Percentiles rank a stretch among this genome's conserved stretches.
These are phyloP conservation scores for Dryocosmus kuriphilus DNA, from an alignment of 2,888 invertebrate genomes.

Conservation along the genomic window DNA sequence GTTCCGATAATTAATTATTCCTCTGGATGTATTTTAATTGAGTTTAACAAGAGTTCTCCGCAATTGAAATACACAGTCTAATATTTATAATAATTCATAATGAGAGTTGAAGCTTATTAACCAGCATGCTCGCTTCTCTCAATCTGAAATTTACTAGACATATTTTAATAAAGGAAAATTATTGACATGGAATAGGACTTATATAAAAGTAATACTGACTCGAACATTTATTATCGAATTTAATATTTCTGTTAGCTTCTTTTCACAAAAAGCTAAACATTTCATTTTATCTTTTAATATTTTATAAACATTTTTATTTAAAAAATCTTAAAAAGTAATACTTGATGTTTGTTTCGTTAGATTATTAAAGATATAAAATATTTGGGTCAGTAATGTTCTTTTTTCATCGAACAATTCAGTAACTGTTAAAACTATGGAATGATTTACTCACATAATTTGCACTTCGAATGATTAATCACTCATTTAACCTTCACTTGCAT, in stretches of 20 bases:
- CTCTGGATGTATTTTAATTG: neutral
- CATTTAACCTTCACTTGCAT: conserved; percentile 30
- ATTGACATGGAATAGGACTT: neutral
- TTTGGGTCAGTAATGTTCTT: neutral
- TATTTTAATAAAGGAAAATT: neutral
- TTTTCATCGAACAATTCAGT: neutral
- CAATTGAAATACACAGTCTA: neutral
- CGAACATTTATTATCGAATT: neutral
- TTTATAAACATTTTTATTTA: neutral
- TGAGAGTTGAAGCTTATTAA: conserved; percentile 20
- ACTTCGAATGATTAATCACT: conserved; percentile 31
- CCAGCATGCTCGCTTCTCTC: conserved; percentile 28
- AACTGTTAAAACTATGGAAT: neutral
- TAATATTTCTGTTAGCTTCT: neutral
- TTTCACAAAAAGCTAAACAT: neutral
- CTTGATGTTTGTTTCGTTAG: neutral
- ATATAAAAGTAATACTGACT: too few relatives aligned
- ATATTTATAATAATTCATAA: neutral
- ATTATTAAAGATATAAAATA: neutral
- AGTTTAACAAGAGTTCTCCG: neutral
- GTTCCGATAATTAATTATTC: neutral
- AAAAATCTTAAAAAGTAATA: neutral
- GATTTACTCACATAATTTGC: conserved; percentile 23
- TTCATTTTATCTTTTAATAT: neutral
- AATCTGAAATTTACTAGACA: neutral